These are phyloP conservation scores for Pomatostomus ruficeps DNA, from an alignment of 2,113 vertebrate species.

Conservation along the genomic window DNA sequence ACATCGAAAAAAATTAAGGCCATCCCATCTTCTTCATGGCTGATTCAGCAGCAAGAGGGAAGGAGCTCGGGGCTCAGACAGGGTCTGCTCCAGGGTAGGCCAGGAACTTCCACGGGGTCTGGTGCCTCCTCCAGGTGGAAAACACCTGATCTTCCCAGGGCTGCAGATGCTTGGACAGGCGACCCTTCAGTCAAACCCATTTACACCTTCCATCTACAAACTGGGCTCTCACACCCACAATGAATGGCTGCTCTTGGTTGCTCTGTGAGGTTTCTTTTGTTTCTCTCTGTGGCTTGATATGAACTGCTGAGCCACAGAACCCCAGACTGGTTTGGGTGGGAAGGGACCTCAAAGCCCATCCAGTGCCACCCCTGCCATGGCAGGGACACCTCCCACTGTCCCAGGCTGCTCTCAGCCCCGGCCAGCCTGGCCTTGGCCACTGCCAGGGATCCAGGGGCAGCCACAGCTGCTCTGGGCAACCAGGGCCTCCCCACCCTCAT, in stretches of 20 bases:
- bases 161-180: background rate
- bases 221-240: background rate
- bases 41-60: background rate
- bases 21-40: background rate
- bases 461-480: background rate
- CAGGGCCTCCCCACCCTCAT: accelerated
- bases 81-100: background rate
- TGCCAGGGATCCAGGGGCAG: background rate
- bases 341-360: background rate
- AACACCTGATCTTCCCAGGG: background rate
- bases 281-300: accelerated
- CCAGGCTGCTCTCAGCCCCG: accelerated
- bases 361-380: background rate
- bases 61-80: accelerated
- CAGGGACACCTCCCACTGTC: background rate
- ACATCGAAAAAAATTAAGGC: background rate
- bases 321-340: background rate
- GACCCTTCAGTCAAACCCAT: background rate
- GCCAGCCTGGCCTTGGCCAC: background rate
- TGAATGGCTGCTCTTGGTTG: background rate
- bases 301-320: background rate
- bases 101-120: background rate
- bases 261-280: background rate
- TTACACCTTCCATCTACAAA: background rate
- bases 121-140: background rate